Evolutionary conservation across 2,888 invertebrate species (phyloP), one percentile per base, ranked within the genome.

Genomic region (Clunio marinus): DNA sequence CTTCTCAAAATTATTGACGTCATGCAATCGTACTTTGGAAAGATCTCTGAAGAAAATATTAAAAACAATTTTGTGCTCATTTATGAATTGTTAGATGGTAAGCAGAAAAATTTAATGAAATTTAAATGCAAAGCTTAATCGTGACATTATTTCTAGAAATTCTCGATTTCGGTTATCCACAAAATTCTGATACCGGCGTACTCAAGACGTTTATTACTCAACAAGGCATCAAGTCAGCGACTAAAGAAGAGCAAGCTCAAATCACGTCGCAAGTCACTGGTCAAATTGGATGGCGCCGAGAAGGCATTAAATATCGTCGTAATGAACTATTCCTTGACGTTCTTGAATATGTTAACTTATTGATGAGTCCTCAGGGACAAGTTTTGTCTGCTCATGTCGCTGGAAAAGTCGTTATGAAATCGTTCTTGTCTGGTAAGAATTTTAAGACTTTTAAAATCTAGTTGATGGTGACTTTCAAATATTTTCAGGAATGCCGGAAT

Each of bases 11-110:
- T 99, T 77, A 97, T 93, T 70, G 93, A 93, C 76, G 96, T 99
- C 67, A 99, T 99, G 99, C 96, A 97, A 80, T 95, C 96, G 0
- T 99, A 99, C 80, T 99, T 99, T 77, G 99, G 98, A 69, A 99
- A 99, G 82, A 94, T 99, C 71, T 96, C 97, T 0, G 99, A 99
- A 77, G 99, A 99, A 78, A 99, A 99, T 77, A 98, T 99, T 75
- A 99, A 99, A 81, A 99, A 99, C 78, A 99, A 99, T 80, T 99
- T 99, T 82, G 99, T 99, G 17, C 85, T 99, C 24, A 99, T 99
- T 74, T 99, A 99, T 77, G 99, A 99, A 80, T 82, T 99, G 72
- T 84, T 99, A 69, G 99, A 99, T 82, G 96, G 94, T 94, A 80
- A 81, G 80, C 73, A 68, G 10, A 2, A 24, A 27, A 62, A 37